Conservation (phyloP, 1,140 invertebrate species). For the Melipona quadrifasciata region DNA sequence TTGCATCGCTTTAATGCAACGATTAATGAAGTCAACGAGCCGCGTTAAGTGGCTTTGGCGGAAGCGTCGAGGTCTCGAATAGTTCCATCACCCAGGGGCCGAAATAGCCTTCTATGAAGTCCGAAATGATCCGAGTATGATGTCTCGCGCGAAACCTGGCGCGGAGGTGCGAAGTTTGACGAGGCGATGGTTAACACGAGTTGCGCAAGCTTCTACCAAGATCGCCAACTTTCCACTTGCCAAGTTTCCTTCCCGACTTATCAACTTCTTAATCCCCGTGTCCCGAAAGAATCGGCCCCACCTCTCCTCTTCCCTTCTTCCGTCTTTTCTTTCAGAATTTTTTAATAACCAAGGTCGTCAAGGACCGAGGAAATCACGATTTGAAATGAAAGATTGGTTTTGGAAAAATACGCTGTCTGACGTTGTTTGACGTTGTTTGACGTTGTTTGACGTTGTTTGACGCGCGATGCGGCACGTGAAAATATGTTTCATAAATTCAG, state of each 20-base stretch:
- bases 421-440: too few species aligned
- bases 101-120: slow-evolving; percentile 14
- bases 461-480: too few species aligned
- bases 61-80: slow-evolving; percentile 2
- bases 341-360: too few species aligned
- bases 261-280: not conserved
- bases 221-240: not conserved
- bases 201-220: not conserved
- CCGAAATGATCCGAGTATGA: slow-evolving; percentile 4
- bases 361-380: too few species aligned
- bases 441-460: too few species aligned
- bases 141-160: not conserved
- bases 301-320: not conserved
- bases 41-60: slow-evolving; percentile 24
- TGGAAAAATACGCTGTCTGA: too few species aligned
- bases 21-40: slow-evolving; percentile 37
- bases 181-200: slow-evolving; percentile 13
- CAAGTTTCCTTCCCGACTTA: not conserved
- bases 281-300: not conserved
- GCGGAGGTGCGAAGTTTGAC: not conserved
- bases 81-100: not conserved
- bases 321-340: too few species aligned
- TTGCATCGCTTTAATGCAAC: not conserved
- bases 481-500: too few species aligned
- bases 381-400: too few species aligned